Evolutionary conservation across 2,113 vertebrate species (phyloP), one percentile per base, ranked within the genome.

Genomic region (Dendropsophus ebraccatus): DNA sequence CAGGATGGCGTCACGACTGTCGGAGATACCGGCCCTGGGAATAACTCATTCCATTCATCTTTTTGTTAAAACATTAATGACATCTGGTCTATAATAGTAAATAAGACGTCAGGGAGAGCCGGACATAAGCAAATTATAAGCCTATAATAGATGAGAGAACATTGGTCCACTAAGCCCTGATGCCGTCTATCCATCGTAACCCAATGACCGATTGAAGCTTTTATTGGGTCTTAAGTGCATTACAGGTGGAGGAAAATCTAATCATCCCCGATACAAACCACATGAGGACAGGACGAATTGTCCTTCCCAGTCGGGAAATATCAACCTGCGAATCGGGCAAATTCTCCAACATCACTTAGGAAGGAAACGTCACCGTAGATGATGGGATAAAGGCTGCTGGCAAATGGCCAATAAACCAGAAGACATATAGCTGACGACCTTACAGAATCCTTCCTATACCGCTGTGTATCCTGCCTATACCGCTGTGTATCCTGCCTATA

Each of bases 1-100:
- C 88, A 82, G 0, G 85, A n/a, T 67, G 89, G 90, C 88, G 69
- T 83, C 84, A 73, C 87, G 60, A 89, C 87, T 87, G 82, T 82
- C 83, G 79, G 62, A 47, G 45, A 47, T 10, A 4, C 45, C 45
- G 5, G 45, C 5, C 45, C 45, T 4, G 5, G 10, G 45, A 4
- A 47, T 47, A 47, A 10, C 4, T n/a, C n/a, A n/a, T n/a, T n/a
- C 45, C 45, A 47, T 47, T 47, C 45, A 47, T 47, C 45, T 47
- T 10, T n/a, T n/a, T n/a, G n/a, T n/a, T n/a, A n/a, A n/a, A n/a
- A n/a, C 60, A 41, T 56, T 50, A 79, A 86, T 78, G 47, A 72
- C 50, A 23, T 80, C 67, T 80, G 50, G 58, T 86, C 60, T 80
- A 79, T 50, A 41, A 45, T 70, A 47, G 19, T 80, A 80, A 54